Base-by-base conservation (phyloP, 2,888 invertebrate genomes). In the Helleia helle region DNA sequence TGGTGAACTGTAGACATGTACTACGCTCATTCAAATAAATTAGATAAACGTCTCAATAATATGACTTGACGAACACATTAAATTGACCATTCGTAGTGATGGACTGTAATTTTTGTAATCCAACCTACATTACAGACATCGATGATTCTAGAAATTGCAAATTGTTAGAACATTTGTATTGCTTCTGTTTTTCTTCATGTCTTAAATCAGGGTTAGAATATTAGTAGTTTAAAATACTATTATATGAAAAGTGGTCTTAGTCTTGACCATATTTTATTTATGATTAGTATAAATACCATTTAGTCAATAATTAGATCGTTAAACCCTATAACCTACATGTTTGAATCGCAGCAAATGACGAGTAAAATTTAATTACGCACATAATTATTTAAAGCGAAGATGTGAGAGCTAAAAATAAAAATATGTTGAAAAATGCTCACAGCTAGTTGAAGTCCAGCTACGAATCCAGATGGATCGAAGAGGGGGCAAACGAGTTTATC, bases 381-480 rank as follows among this genome's bases (percentile, higher is more conserved):
- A n/a, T n/a, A n/a, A n/a, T n/a, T n/a, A n/a, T n/a, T n/a, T n/a
- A n/a, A n/a, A n/a, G n/a, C n/a, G n/a, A n/a, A n/a, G n/a, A n/a
- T n/a, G n/a, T n/a, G n/a, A n/a, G n/a, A n/a, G n/a, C n/a, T n/a
- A n/a, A n/a, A n/a, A n/a, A n/a, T n/a, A n/a, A n/a, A n/a, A n/a
- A n/a, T n/a, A n/a, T n/a, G n/a, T n/a, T n/a, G n/a, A 31, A 11
- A 4, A 26, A 29, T 41, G 68, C 76, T 71, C 50, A 86, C 86
- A 48, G 75, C 71, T 15, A 86, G 58, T 53, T 83, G 80, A 6
- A 86, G 52, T 0, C 85, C 85, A 28, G 80, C 74, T 0, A 86
- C 69, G 44, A 75, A 83, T 0, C 84, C 84, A 3, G 70, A 62
- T 1, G 71, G 62, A 36, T 85, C 86, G 36, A 68, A 86, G 3